These are phyloP conservation scores for Pitangus sulphuratus DNA, from an alignment of 2,797 vertebrate genomes.

Conservation along the genomic window DNA sequence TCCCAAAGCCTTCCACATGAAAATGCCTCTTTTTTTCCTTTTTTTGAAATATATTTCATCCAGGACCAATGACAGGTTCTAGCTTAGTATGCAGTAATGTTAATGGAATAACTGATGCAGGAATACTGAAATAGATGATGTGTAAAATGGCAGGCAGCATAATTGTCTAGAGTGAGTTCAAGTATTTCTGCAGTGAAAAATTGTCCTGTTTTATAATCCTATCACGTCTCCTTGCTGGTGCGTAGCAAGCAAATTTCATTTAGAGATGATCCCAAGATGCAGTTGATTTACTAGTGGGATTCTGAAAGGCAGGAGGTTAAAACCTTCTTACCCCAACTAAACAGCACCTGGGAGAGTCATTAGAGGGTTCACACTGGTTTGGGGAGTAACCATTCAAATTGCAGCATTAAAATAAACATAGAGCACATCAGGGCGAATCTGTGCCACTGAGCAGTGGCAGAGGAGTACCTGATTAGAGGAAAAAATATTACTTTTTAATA, in stretches of 20 bases:
- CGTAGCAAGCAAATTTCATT: slow-evolving; percentile 58
- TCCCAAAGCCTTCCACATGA: not conserved
- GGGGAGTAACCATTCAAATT: not conserved
- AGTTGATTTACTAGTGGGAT: slow-evolving; percentile 36
- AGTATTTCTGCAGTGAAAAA: slow-evolving; percentile 76
- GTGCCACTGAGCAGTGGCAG: not conserved
- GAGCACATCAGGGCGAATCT: not conserved
- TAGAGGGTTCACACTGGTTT: not conserved
- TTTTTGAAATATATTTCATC: not conserved
- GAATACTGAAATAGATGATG: slow-evolving; percentile 72
- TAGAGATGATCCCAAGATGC: slow-evolving; percentile 61
- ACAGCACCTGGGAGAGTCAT: slow-evolving; percentile 40
- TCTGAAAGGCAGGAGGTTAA: slow-evolving; percentile 37
- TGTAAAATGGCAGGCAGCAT: slow-evolving; percentile 77
- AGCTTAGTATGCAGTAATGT: slow-evolving; percentile 30
- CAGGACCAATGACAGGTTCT: slow-evolving; percentile 45
- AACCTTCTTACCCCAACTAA: not conserved
- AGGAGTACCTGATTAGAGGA: not conserved
- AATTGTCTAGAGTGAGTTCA: slow-evolving; percentile 75
- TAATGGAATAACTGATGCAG: slow-evolving; percentile 74
- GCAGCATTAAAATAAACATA: not conserved
- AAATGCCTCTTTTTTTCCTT: not conserved
- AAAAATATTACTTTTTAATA: not conserved
- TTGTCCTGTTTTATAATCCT: slow-evolving; percentile 65
- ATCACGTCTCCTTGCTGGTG: slow-evolving; percentile 63